These are phyloP conservation scores for Nycteola revayana DNA, from an alignment of 2,888 invertebrate species.

Conservation along the genomic window DNA sequence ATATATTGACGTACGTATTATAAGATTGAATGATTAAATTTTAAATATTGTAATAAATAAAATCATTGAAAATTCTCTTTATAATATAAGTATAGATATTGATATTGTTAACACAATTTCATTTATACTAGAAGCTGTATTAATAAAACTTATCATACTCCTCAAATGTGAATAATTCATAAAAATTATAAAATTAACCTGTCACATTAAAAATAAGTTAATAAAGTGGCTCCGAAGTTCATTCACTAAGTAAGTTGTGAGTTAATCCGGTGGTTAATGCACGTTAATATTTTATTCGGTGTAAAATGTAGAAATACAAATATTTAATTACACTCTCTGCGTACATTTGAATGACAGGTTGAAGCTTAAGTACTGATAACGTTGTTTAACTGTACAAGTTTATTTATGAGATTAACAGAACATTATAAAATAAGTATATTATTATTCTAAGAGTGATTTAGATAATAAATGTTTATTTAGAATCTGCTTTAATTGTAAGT, in stretches of 20 bases:
- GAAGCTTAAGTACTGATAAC: slow-evolving; percentile 30
- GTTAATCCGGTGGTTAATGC: slow-evolving; percentile 29
- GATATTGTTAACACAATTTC: too few relatives aligned
- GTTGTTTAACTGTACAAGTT: slow-evolving; percentile 25
- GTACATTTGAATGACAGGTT: slow-evolving; percentile 35
- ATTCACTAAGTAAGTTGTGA: slow-evolving; percentile 21
- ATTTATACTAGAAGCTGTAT: too few relatives aligned
- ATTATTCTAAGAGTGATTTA: too few relatives aligned
- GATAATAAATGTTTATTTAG: too few relatives aligned
- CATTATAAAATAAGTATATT: not conserved
- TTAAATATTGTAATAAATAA: not conserved
- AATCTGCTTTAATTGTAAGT: too few relatives aligned
- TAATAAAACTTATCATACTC: not conserved
- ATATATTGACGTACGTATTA: too few relatives aligned
- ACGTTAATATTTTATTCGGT: slow-evolving; percentile 20
- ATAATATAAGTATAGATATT: too few relatives aligned
- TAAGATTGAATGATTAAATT: not conserved
- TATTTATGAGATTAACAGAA: slow-evolving; percentile 23
- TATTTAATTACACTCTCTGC: slow-evolving; percentile 38
- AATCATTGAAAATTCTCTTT: too few relatives aligned
- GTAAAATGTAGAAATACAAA: slow-evolving; percentile 32
- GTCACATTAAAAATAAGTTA: slow-evolving; percentile 20
- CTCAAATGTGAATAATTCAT: slow-evolving; percentile 7
- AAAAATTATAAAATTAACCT: slow-evolving; percentile 12
- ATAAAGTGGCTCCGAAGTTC: slow-evolving; percentile 15